Evolutionary conservation across 2,113 vertebrate species (phyloP).

Genomic region (Chionis minor): DNA sequence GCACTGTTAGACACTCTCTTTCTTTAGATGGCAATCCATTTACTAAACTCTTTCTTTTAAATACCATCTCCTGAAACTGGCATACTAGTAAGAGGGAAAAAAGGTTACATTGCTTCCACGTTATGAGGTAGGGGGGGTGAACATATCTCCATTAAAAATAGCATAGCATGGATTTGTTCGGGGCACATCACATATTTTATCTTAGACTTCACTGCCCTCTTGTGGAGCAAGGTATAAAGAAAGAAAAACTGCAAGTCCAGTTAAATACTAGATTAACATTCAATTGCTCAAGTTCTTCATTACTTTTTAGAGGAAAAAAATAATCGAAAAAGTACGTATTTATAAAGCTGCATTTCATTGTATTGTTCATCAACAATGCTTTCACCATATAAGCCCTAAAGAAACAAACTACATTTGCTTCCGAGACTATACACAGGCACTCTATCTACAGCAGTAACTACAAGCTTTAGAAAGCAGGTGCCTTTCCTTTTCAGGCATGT

Average conservation of each 20-base stretch:
- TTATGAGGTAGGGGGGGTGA: not conserved
- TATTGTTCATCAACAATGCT: not conserved
- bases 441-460: not conserved
- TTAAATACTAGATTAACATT: not conserved
- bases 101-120: not conserved
- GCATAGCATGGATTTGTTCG: rapidly evolving
- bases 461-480: rapidly evolving
- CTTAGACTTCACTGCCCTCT: slow-evolving; percentile 67
- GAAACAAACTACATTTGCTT: not conserved
- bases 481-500: not conserved
- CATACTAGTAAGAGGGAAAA: not conserved
- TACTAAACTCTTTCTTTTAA: not conserved
- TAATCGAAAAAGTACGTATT: not conserved
- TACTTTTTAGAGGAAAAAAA: not conserved
- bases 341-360: not conserved
- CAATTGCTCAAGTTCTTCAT: not conserved
- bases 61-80: not conserved
- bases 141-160: not conserved
- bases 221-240: slow-evolving; percentile 21
- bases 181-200: not conserved
- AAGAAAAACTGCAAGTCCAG: not conserved
- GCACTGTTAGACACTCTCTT: not conserved
- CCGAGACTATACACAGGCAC: not conserved
- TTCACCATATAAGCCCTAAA: not conserved
- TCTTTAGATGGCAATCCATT: not conserved